Evolutionary conservation across 2,797 vertebrate species (phyloP).

Genomic region (Micropoecilia bifurca): DNA sequence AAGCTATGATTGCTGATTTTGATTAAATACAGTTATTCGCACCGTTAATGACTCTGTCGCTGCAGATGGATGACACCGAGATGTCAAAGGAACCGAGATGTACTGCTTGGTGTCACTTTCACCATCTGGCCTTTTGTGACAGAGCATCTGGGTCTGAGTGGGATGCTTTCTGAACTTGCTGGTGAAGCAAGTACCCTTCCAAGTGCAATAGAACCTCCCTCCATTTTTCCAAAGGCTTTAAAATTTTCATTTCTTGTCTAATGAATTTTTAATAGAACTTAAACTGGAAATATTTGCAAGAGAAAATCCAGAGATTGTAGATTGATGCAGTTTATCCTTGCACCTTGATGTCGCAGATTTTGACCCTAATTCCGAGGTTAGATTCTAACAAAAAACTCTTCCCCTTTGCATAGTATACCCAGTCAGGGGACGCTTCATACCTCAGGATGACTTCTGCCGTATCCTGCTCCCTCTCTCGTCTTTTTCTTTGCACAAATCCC

Average conservation of each 20-base stretch:
- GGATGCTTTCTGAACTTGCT: constrained; percentile 43
- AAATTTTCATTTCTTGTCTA: background rate
- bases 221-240: background rate
- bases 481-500: constrained; percentile 92
- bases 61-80: constrained; percentile 65
- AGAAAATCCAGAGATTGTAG: background rate
- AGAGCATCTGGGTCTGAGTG: constrained; percentile 55
- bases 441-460: constrained; percentile 90
- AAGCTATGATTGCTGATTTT: constrained; percentile 25
- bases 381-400: constrained; percentile 27
- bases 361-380: constrained; percentile 51
- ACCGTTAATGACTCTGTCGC: constrained; percentile 42
- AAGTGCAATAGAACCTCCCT: constrained; percentile 30
- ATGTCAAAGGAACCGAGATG: constrained; percentile 66
- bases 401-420: constrained; percentile 28
- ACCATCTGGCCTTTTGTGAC: constrained; percentile 71
- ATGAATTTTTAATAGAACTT: background rate
- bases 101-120: constrained; percentile 52
- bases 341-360: constrained; percentile 33
- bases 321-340: constrained; percentile 9
- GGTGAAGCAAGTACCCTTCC: constrained; percentile 32
- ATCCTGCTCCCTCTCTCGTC: constrained; percentile 89
- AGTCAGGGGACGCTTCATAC: constrained; percentile 77
- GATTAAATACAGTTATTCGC: constrained; percentile 40
- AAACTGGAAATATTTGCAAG: background rate